phyloP scores from a whole-genome alignment of 1,140 invertebrate genomes.

The Parasteatoda tepidariorum region DNA sequence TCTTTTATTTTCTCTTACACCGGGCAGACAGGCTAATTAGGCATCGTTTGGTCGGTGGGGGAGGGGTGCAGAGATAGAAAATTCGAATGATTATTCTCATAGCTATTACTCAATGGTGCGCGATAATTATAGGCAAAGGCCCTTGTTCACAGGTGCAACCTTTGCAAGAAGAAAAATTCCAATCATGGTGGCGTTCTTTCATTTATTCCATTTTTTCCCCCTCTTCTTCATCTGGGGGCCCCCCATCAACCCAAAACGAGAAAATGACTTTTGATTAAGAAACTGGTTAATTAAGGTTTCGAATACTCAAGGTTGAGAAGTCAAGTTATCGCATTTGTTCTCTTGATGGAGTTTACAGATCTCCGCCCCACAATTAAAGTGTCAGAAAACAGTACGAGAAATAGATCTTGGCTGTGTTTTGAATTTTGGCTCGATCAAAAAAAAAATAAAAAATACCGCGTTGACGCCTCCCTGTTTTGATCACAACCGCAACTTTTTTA shows the following conservation, averaged over 20 bases:
- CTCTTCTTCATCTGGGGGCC: neutral
- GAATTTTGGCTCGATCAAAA: neutral
- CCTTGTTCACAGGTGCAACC: slow-evolving; percentile 50
- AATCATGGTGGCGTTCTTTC: slow-evolving; percentile 46
- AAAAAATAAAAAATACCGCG: neutral
- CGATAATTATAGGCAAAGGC: slow-evolving; percentile 53
- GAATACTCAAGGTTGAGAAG: slow-evolving; percentile 32
- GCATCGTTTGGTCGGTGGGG: slow-evolving; percentile 22
- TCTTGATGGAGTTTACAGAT: neutral
- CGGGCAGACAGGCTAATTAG: slow-evolving; percentile 53
- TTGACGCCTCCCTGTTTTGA: neutral
- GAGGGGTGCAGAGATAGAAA: slow-evolving; percentile 16
- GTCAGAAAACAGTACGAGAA: slow-evolving; percentile 13
- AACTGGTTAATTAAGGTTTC: slow-evolving; percentile 54
- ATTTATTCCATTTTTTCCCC: slow-evolving; percentile 4
- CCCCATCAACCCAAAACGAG: neutral
- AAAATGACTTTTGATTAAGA: slow-evolving; percentile 54
- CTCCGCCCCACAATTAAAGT: slow-evolving; percentile 57
- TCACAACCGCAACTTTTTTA: neutral
- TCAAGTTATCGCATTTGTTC: slow-evolving; percentile 48
- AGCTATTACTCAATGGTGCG: slow-evolving; percentile 17
- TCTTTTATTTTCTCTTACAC: slow-evolving; percentile 21
- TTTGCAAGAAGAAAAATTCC: slow-evolving; percentile 40
- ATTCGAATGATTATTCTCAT: slow-evolving; percentile 41
- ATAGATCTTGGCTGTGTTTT: neutral